Evolutionary conservation across 2,797 vertebrate species (phyloP).

Genomic region (Falco columbarius): DNA sequence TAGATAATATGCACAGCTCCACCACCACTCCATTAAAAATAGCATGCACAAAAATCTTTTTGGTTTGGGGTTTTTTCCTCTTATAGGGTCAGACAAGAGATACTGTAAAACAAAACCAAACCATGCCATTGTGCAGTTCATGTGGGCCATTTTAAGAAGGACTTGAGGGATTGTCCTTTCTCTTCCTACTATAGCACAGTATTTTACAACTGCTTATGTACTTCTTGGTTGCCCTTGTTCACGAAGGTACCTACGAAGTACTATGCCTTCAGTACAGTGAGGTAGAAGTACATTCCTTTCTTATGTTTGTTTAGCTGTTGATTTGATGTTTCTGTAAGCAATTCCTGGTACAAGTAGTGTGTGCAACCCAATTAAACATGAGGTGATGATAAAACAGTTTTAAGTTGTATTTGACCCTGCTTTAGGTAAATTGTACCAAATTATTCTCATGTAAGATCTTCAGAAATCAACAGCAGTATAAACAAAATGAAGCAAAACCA

Average conservation of each 20-base stretch:
- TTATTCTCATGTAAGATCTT: neutral
- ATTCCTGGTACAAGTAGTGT: neutral
- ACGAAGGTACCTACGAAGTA: neutral
- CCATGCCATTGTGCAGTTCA: neutral
- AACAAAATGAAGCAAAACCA: neutral
- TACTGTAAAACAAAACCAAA: neutral
- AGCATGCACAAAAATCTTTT: neutral
- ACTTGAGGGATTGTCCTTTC: neutral
- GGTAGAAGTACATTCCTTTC: neutral
- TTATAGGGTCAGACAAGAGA: neutral
- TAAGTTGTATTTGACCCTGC: neutral
- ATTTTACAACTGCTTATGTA: neutral
- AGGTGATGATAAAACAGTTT: neutral
- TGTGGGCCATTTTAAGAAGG: neutral
- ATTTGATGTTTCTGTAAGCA: neutral
- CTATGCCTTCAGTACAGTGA: neutral
- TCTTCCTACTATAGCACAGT: neutral
- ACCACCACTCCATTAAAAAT: slow-evolving; percentile 34
- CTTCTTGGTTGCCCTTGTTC: neutral
- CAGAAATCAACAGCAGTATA: neutral
- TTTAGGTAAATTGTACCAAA: neutral
- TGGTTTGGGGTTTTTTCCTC: neutral
- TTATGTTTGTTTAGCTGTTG: neutral
- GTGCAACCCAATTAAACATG: neutral
- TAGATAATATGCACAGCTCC: slow-evolving; percentile 6